Evolutionary conservation across 2,797 vertebrate genomes (phyloP), one percentile per base, ranked within the genome.

Genomic region (Coccyzus lansbergi): DNA sequence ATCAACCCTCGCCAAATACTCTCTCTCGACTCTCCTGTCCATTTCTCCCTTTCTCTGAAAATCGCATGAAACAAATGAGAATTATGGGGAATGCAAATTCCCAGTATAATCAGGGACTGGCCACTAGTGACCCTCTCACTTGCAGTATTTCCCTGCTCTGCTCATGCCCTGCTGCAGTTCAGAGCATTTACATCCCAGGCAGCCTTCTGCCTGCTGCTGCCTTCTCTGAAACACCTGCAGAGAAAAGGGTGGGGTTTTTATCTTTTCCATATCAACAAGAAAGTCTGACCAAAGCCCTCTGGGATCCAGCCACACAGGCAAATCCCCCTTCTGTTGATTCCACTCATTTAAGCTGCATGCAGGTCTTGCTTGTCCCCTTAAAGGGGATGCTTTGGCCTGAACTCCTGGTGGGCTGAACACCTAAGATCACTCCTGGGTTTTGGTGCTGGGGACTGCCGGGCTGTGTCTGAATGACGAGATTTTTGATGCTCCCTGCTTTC

Each of bases 1-100:
- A 90, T 86, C 94, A 94, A 89, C 90, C 44, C 60, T 70, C 90
- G 87, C 90, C 46, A 36, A 80, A 91, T 11, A 82, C 40, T 31
- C 29, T 68, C 53, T 60, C 83, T 84, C 12, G 5, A 64, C 36
- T 88, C 89, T 38, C 14, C 17, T 0, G 2, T 40, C 38, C 51
- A 6, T 81, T 87, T 62, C 76, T 74, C 20, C 20, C n/a, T 92
- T 72, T 79, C 49, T 63, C 64, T 67, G 71, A 88, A 93, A 92
- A 94, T 28, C 74, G 14, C 70, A 40, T 6, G 34, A 90, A 94
- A 83, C 55, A 79, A 90, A 92, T 58, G 36, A 58, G 70, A 82
- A 76, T 56, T 46, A 25, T 3, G 18, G 31, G 44, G 46, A 90
- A 58, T 74, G 68, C 33, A 71, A 83, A 91, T 93, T 90, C 87